Percentiles rank a stretch among this genome's conserved stretches.
Conservation (phyloP, 1,140 invertebrate species). For the Helicoverpa armigera region DNA sequence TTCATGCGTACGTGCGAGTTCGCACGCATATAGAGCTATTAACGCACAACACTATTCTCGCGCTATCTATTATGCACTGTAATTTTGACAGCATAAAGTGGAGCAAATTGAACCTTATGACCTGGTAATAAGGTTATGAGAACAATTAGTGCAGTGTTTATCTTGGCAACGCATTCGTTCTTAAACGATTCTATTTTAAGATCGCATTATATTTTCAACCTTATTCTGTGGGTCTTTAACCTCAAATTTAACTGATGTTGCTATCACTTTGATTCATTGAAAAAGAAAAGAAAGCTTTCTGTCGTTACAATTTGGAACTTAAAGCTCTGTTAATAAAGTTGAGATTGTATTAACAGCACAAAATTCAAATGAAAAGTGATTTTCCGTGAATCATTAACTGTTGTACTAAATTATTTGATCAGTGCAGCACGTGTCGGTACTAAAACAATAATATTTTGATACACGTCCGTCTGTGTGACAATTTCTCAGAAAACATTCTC, state of each 20-base stretch:
- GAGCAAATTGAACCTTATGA: slow-evolving; percentile 1
- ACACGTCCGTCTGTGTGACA: slow-evolving; percentile 11
- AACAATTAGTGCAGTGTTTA: slow-evolving; percentile 2
- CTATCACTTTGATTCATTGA: slow-evolving; percentile 19
- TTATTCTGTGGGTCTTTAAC: not conserved
- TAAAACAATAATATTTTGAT: slow-evolving; percentile 39
- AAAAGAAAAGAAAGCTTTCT: not conserved
- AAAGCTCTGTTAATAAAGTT: not conserved
- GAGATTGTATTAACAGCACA: not conserved
- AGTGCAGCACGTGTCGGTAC: slow-evolving; percentile 13
- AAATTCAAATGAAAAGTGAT: not conserved
- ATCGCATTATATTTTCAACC: not conserved
- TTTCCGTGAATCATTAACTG: slow-evolving; percentile 25
- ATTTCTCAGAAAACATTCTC: slow-evolving; percentile 32
- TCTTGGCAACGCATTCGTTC: slow-evolving; percentile 18
- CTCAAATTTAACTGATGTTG: not conserved
- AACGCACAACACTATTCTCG: slow-evolving; percentile 52
- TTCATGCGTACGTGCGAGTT: slow-evolving; percentile 68
- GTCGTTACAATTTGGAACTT: not conserved
- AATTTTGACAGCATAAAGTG: not conserved
- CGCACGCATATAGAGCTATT: slow-evolving; percentile 62
- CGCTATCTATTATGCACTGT: slow-evolving; percentile 31
- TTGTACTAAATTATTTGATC: slow-evolving; percentile 24
- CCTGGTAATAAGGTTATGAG: slow-evolving; percentile 4
- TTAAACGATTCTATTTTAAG: slow-evolving; percentile 31